Conservation (phyloP, 2,113 vertebrate species). For the Periophthalmodon schlosseri region DNA sequence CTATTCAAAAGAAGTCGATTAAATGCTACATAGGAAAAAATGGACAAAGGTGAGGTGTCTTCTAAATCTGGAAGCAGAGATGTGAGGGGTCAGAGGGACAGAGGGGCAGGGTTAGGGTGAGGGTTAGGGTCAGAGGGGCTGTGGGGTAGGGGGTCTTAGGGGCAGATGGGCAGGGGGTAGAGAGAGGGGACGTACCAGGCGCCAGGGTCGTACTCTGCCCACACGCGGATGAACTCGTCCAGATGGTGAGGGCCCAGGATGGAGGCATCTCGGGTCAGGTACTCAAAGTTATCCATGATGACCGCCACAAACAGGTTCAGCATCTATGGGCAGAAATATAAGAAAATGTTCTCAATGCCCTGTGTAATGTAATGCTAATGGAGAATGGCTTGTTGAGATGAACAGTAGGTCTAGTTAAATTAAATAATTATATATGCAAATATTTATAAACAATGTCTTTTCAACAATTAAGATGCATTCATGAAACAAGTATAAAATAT, state of each 20-base stretch:
- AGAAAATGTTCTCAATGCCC: not conserved
- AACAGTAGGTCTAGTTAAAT: too few species aligned
- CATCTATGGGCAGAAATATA: constrained; percentile 83
- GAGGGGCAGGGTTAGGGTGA: too few species aligned
- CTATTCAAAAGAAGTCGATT: too few species aligned
- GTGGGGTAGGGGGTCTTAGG: not conserved
- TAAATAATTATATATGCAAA: too few species aligned
- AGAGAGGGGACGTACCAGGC: constrained; percentile 84
- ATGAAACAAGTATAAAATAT: too few species aligned
- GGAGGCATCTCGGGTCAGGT: constrained; percentile 95
- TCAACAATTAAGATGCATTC: too few species aligned
- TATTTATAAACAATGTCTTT: too few species aligned
- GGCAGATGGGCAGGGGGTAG: not conserved
- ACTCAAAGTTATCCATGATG: constrained; percentile 99
- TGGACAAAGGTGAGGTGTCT: too few species aligned
- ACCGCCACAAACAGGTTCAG: constrained; percentile 98
- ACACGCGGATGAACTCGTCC: constrained; percentile 97
- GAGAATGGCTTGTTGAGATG: not conserved
- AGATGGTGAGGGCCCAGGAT: constrained; percentile 97
- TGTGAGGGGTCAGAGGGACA: too few species aligned
- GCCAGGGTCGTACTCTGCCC: constrained; percentile 97
- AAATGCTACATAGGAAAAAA: too few species aligned
- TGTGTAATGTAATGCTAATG: not conserved
- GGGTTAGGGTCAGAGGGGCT: not conserved
- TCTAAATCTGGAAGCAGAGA: too few species aligned